Base-by-base conservation (phyloP, 2,113 vertebrate species). In the Chelonoidis abingdonii region DNA sequence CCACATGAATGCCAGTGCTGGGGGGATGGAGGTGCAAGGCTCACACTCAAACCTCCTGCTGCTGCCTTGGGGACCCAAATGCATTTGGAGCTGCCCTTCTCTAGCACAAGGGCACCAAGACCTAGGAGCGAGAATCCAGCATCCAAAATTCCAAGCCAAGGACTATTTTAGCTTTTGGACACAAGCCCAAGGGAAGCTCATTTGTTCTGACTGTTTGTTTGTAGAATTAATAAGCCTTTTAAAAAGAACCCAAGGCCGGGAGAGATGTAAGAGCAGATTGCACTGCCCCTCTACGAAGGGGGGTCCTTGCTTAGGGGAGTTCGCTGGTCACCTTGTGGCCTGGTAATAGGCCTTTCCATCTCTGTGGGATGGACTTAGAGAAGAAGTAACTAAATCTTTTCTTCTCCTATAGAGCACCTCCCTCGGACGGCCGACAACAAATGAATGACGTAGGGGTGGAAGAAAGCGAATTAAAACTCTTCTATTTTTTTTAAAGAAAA, bases 371-470 rank as follows among this genome's bases (percentile, higher is more conserved):
- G 29, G 59, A 54, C 53, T 54, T 54, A 54, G 8, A 54, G 21
- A 25, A 57, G 25, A 25, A 57, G 10, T 62, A 54, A 47, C 88
- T 87, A 94, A 97, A 95, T 95, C 84, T 93, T 65, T 96, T 79
- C 79, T 93, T 96, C 89, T 95, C 96, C 96, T 96, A 44, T 97
- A 96, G 97, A 96, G 94, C 89, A 29, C 91, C 86, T 81, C 84
- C 90, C 97, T 97, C 87, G 94, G 95, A 95, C 91, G 93, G 94
- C 75, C 41, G 24, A 96, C 91, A 92, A 94, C 91, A 92, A 96
- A 85, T 93, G 93, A 86, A 91, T 90, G 96, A 97, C 95, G 93
- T 95, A 92, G 72, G 95, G 84, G 96, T 19, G 79, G 96, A 94
- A 94, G 96, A 96, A 97, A 84, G 41, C 92, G 53, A 95, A 93